A percentile compares a stretch with the other conserved stretches of the same genome.
Evolutionary conservation across 2,113 vertebrate species (phyloP).

Genomic region (Chaetorhynchus papuensis): DNA sequence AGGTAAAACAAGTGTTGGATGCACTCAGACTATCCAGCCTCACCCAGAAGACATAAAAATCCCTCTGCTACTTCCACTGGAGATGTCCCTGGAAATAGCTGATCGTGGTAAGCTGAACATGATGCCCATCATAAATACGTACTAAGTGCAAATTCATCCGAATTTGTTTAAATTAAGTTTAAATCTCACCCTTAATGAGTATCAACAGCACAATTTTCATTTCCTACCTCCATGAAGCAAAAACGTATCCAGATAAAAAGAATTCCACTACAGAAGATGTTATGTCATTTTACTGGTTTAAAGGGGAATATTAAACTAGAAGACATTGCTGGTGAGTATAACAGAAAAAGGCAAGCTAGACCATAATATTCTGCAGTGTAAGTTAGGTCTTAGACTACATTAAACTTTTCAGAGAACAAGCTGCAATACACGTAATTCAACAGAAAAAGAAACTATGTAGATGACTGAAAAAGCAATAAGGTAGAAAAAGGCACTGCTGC

Average conservation of each 20-base stretch:
- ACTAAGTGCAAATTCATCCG: not conserved
- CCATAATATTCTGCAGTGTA: not conserved
- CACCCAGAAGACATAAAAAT: not conserved
- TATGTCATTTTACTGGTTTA: not conserved
- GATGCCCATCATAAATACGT: not conserved
- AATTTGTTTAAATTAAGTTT: not conserved
- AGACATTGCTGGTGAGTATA: not conserved
- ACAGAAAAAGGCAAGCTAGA: not conserved
- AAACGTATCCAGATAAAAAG: not conserved
- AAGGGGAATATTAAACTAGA: not conserved
- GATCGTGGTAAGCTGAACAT: not conserved
- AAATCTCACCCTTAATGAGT: not conserved
- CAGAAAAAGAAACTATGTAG: not conserved
- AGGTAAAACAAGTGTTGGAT: not conserved
- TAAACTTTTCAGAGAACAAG: not conserved
- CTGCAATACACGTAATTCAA: accelerated
- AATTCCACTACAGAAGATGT: not conserved
- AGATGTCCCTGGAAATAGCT: not conserved
- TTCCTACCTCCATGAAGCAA: not conserved
- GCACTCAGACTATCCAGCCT: not conserved
- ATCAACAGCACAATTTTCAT: not conserved
- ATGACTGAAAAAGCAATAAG: not conserved
- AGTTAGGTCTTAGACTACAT: not conserved
- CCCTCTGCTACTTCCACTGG: not conserved
- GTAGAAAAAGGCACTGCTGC: not conserved